Evolutionary conservation across 2,888 invertebrate species (phyloP).

Genomic region (Agonopterix arenella): DNA sequence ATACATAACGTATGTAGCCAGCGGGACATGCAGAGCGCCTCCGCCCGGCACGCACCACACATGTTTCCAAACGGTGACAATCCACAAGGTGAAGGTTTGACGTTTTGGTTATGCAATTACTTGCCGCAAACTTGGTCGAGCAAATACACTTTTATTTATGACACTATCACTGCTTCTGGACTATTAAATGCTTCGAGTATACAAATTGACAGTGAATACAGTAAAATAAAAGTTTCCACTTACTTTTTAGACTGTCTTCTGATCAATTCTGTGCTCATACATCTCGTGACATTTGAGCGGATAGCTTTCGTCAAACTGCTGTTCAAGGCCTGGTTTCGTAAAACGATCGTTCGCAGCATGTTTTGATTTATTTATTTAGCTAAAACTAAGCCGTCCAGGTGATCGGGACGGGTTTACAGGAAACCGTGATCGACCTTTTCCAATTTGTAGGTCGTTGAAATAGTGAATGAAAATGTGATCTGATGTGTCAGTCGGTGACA

Average conservation of each 20-base stretch:
- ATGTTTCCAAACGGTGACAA: background rate
- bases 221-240: constrained; percentile 28
- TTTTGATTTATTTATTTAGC: constrained; percentile 38
- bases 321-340: constrained; percentile 80
- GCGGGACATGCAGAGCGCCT: too few relatives aligned
- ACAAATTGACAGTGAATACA: constrained; percentile 2
- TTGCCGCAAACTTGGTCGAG: constrained; percentile 17
- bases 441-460: constrained; percentile 62
- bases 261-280: constrained; percentile 77
- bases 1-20: too few relatives aligned
- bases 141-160: constrained; percentile 7
- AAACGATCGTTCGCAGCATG: constrained; percentile 85
- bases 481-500: constrained; percentile 5
- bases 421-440: constrained; percentile 62
- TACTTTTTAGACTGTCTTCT: constrained; percentile 79
- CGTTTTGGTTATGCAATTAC: constrained; percentile 70
- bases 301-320: constrained; percentile 75
- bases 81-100: constrained; percentile 46
- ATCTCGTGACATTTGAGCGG: constrained; percentile 76
- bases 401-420: constrained; percentile 52
- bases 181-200: background rate
- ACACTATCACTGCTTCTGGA: background rate
- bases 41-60: too few relatives aligned
- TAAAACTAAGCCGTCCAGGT: constrained; percentile 55
- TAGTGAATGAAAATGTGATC: constrained; percentile 5